These are phyloP conservation scores for Pseudotriccus pelzelni DNA, from an alignment of 2,797 vertebrate genomes.

Conservation along the genomic window DNA sequence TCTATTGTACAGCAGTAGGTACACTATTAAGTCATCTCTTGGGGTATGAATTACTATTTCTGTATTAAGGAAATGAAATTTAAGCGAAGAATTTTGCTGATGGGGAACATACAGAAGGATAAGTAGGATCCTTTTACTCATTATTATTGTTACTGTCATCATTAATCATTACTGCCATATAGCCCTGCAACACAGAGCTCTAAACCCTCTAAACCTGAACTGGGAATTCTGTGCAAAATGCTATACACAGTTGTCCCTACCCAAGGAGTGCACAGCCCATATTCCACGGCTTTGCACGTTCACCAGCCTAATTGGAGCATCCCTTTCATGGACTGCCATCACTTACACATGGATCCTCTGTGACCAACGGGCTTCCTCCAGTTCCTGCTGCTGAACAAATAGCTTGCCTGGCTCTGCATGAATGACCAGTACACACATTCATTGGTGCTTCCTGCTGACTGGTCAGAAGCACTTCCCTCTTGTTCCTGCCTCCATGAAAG, in stretches of 20 bases:
- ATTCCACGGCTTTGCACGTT: background rate
- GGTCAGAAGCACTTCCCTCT: background rate
- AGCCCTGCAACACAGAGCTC: background rate
- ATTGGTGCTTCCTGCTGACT: background rate
- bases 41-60: background rate
- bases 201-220: background rate
- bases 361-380: background rate
- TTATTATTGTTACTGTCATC: background rate
- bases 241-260: background rate
- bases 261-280: background rate
- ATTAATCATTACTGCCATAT: background rate
- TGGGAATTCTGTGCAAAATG: rapidly evolving
- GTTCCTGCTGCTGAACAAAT: background rate
- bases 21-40: background rate
- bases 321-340: background rate
- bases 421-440: background rate
- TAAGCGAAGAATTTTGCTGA: background rate
- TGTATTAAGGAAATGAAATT: background rate
- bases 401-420: background rate
- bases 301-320: background rate
- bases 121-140: background rate
- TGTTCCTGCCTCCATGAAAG: background rate
- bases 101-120: background rate
- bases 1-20: background rate
- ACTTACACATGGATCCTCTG: background rate